Evolutionary conservation across 2,888 invertebrate genomes (phyloP), one percentile per base, ranked within the genome.

Genomic region (Rhingia campestris): DNA sequence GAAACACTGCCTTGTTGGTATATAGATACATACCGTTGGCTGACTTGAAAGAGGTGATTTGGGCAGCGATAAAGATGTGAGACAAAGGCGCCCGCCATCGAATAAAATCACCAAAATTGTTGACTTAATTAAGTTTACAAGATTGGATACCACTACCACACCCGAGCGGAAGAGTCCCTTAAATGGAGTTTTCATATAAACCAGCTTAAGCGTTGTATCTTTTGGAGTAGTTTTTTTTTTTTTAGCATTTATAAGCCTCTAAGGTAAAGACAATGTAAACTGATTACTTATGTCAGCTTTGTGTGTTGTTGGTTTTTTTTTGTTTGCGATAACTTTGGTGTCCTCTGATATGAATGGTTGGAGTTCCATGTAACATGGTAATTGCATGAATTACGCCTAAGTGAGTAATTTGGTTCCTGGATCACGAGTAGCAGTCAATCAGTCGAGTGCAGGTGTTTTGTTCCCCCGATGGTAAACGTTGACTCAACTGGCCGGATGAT

Each of bases 401-500:
- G 64, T 84, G 80, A 84, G 84, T 80, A 84, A 84, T 80, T 84
- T 80, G 84, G 74, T 84, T 84, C 82, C 82, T 84, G 79, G 79
- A 80, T 80, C 67, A 80, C 80, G 80, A 80, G 79, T 84, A 70
- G 47, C 49, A 59, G 59, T 64, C 22, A 22, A 45, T n/a, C 54
- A 33, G 47, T 39, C 39, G 53, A 58, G 33, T 73, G 69, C 79
- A 79, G 73, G 82, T 79, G 79, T 80, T 74, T 74, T 70, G 12
- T 69, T 54, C 56, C 33, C 47, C 30, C 54, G n/a, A 32, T 22
- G 37, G 51, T 66, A 58, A 80, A 69, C 32, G 73, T 79, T 73
- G 73, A 74, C 56, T 73, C 73, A 73, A 69, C 64, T 70, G 58
- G 59, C 66, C 72, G 67, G 59, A 66, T 77, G 61, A 72, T 77